Conservation (phyloP, 2,797 vertebrate genomes). For the Chromobotia macracanthus region DNA sequence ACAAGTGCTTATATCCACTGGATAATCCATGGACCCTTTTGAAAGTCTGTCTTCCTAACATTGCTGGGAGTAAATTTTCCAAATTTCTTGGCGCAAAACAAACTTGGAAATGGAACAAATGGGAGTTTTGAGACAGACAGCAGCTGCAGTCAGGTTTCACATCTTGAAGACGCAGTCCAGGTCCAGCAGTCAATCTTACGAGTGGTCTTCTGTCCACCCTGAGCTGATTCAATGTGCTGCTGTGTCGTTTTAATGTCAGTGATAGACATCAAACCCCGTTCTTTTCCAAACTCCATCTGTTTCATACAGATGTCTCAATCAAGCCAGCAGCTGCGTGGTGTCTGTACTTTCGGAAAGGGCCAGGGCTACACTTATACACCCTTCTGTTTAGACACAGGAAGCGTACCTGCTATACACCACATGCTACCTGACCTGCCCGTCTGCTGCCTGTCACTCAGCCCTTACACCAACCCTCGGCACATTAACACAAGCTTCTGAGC, state of each 20-base stretch:
- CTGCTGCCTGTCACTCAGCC: slow-evolving; percentile 58
- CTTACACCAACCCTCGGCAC: slow-evolving; percentile 43
- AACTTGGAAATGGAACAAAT: slow-evolving; percentile 23
- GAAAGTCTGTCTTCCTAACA: neutral
- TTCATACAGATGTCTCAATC: slow-evolving; percentile 69
- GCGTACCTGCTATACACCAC: slow-evolving; percentile 54
- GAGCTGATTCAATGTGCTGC: slow-evolving; percentile 53
- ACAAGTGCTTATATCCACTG: too few relatives aligned
- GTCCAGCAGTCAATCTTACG: slow-evolving; percentile 48
- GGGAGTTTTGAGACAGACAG: slow-evolving; percentile 41
- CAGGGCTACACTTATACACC: slow-evolving; percentile 55
- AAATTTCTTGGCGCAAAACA: slow-evolving; percentile 7
- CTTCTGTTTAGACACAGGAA: slow-evolving; percentile 63
- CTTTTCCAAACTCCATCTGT: slow-evolving; percentile 63
- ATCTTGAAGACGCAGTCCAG: slow-evolving; percentile 39
- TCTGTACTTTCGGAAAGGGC: slow-evolving; percentile 58
- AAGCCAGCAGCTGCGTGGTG: slow-evolving; percentile 66
- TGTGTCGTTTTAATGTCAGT: slow-evolving; percentile 61
- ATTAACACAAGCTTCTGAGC: slow-evolving; percentile 23
- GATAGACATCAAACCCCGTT: slow-evolving; percentile 62
- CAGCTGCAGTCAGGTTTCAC: slow-evolving; percentile 36
- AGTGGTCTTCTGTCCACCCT: slow-evolving; percentile 53
- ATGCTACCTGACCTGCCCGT: slow-evolving; percentile 60
- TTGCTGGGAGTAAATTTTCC: neutral
- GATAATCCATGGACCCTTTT: neutral